phyloP scores from a whole-genome alignment of 2,113 vertebrate genomes.

The Plestiodon gilberti region DNA sequence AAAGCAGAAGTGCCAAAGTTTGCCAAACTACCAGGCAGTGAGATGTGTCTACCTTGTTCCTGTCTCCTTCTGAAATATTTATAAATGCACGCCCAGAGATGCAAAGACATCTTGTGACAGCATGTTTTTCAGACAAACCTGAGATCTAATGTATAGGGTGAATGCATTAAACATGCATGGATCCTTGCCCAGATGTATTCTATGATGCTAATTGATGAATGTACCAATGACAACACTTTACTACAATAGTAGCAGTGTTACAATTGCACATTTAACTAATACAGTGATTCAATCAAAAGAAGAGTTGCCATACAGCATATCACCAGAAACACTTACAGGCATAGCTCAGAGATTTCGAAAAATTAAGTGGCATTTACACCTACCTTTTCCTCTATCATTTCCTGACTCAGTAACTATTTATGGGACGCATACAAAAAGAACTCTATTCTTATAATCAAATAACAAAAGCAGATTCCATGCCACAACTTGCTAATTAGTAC shows the following conservation, averaged over 20 bases:
- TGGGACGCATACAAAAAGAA: background rate
- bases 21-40: background rate
- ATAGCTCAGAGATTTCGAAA: background rate
- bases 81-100: constrained; percentile 41
- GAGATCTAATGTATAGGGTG: constrained; percentile 39
- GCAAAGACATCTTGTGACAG: constrained; percentile 38
- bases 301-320: background rate
- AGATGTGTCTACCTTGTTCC: background rate
- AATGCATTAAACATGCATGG: constrained; percentile 24
- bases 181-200: constrained; percentile 45
- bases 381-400: background rate
- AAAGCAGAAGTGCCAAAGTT: constrained; percentile 14
- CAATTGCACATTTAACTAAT: constrained; percentile 48
- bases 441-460: background rate
- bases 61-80: constrained; percentile 60
- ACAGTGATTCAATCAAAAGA: constrained; percentile 16
- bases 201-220: constrained; percentile 55
- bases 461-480: background rate
- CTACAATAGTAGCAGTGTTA: constrained; percentile 26
- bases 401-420: background rate
- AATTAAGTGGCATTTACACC: background rate
- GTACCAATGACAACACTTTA: constrained; percentile 25
- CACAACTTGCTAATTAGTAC: background rate
- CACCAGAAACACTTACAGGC: background rate
- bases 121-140: constrained; percentile 48